Evolutionary conservation across 2,113 vertebrate species (phyloP), one percentile per base, ranked within the genome.

Genomic region (Bagarius yarrelli): DNA sequence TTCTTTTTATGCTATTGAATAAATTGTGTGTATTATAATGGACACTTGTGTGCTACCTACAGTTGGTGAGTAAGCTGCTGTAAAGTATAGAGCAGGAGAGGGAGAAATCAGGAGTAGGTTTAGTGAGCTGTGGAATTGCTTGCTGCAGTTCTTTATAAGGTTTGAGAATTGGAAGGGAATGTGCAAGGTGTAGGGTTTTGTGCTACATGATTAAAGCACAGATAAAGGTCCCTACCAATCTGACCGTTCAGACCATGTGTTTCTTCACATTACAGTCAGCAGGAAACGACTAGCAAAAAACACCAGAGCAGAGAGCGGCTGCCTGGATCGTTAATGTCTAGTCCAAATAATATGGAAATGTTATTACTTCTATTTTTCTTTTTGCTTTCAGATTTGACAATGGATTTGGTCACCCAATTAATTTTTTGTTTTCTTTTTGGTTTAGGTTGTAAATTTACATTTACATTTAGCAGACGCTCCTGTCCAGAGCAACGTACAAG

Each of bases 101-200:
- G 27, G 21, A 30, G n/a, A 21, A n/a, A 50, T 61, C 30, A 47
- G 40, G 25, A 63, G 78, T 40, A 52, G 60, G 15, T n/a, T 34
- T 63, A 75, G 32, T 84, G 63, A 76, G 44, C 78, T 76, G 53
- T 80, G 61, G 34, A 76, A 80, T 40, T 66, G 69, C 36, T 44
- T 60, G 59, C 66, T 66, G 47, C 18, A 36, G 55, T 36, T 12
- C 30, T 16, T 53, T n/a, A 27, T 14, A 52, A 59, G 63, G 3
- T 2, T 53, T 70, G 52, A 30, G 32, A 23, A 60, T 27, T 80
- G 57, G 66, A 84, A 76, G 30, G 52, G 66, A 77, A 70, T 70
- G 61, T 76, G n/a, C n/a, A 23, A 59, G 14, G 27, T 52, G n/a
- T 16, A 23, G 36, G 63, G 64, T 55, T 32, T 60, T 15, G 55